Evolutionary conservation across 2,113 vertebrate genomes (phyloP).

Genomic region (Orcinus orca): DNA sequence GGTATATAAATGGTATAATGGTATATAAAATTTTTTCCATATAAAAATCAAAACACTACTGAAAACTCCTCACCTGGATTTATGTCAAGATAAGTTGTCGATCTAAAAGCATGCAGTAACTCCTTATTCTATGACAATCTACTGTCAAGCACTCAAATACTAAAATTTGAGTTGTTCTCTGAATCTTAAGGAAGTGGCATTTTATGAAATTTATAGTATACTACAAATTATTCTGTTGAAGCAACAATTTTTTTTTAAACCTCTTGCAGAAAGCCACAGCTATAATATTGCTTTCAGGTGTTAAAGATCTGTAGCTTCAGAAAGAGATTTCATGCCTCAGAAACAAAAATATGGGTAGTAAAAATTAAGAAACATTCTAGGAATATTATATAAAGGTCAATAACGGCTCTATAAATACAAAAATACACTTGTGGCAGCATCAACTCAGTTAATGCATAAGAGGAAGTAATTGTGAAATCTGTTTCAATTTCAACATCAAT

Average conservation of each 20-base stretch:
- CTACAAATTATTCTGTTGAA: conserved; percentile 28
- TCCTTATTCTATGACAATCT: not conserved
- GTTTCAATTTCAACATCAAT: conserved; percentile 18
- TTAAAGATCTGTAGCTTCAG: not conserved
- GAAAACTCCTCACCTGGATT: not conserved
- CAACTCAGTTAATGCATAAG: not conserved
- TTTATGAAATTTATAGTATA: conserved; percentile 6
- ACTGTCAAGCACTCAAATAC: not conserved
- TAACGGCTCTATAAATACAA: conserved; percentile 41
- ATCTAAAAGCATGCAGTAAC: not conserved
- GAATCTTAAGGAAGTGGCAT: not conserved
- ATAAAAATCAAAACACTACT: conserved; percentile 16
- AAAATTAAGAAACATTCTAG: conserved; percentile 41
- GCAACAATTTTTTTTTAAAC: not conserved
- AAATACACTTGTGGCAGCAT: conserved; percentile 44
- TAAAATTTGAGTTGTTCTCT: not conserved
- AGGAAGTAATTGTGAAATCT: conserved; percentile 16
- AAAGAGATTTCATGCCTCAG: not conserved
- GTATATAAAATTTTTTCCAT: not conserved
- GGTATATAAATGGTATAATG: not conserved
- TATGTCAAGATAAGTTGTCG: not conserved
- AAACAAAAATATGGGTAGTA: not conserved
- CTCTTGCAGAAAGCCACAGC: not conserved
- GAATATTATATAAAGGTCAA: conserved; percentile 52
- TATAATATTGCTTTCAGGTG: not conserved